Base-by-base conservation (phyloP, 2,888 invertebrate species). In the Dryomyza anilis region DNA sequence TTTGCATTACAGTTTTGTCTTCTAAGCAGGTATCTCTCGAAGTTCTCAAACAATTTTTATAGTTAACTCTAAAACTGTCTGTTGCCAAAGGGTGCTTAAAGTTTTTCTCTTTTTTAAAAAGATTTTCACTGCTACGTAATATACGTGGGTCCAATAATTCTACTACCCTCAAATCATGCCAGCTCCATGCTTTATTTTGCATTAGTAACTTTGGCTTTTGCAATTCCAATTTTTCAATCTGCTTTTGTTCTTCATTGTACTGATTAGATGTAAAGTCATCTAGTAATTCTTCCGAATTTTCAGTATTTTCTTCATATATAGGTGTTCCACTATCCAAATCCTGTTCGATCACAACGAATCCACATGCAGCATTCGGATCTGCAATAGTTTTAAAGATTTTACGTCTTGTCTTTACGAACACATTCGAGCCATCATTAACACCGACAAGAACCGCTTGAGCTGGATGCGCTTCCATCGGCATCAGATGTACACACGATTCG, bases 381-480 rank as follows among this genome's bases (percentile, higher is more conserved):
- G 87, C 86, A 4, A 91, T 87, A 0, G 92, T 90, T 0, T 91
- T 91, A 69, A 93, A 93, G 71, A 93, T 87, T 84, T 91, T 92
- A 62, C 92, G 86, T 46, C 91, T 92, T 0, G 93, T 93, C 81
- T 91, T 92, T 0, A 93, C 91, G 70, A 93, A 91, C 0, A 93
- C 87, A 77, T 90, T 91, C 50, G 86, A 74, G n/a, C 78, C 77
- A 25, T 70, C 71, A 58, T 76, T 76, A 65, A 70, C 70, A 59
- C 45, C 66, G 50, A 71, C 36, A 30, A 33, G 57, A 8, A 39
- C 43, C n/a, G 62, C 16, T 30, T 33, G 21, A 27, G 33, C 23
- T 12, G 76, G 72, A 4, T 75, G 36, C 14, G 16, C 10, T 27
- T 12, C 43, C 7, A 23, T 14, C 12, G 48, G 23, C 8, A 72